Evolutionary conservation across 2,113 vertebrate species (phyloP).

Genomic region (Pachycephala philippinensis): DNA sequence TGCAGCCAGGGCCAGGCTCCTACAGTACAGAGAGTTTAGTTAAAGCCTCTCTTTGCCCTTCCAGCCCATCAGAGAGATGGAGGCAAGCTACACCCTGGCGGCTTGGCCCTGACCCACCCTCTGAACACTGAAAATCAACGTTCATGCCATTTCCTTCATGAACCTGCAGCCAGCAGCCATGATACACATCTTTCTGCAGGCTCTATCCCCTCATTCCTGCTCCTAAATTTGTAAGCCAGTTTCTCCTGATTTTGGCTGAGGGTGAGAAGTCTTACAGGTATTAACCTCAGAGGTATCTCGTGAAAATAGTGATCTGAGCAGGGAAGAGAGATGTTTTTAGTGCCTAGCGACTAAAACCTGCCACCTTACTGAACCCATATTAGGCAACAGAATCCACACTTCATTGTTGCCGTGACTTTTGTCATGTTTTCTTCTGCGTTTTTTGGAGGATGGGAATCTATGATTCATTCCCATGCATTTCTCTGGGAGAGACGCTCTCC

Average conservation of each 20-base stretch:
- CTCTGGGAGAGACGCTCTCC: neutral
- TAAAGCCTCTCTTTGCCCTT: neutral
- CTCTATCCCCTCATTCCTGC: neutral
- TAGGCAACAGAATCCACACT: neutral
- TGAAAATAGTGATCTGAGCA: neutral
- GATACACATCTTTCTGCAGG: constrained; percentile 18
- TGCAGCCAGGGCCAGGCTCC: neutral
- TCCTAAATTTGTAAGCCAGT: neutral
- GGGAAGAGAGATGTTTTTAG: neutral
- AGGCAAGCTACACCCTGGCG: neutral
- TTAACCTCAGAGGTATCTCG: neutral
- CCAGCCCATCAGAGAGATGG: neutral
- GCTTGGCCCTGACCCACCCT: neutral
- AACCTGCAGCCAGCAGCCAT: neutral
- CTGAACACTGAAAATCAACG: neutral
- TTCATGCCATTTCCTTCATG: neutral
- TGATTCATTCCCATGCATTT: constrained; percentile 25
- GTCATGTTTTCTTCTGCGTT: constrained; percentile 29
- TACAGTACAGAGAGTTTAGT: neutral
- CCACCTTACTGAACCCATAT: neutral
- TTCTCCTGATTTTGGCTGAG: neutral
- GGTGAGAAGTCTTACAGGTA: neutral
- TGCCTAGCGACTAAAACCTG: neutral
- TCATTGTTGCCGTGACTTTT: neutral
- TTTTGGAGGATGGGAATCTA: constrained; percentile 29